phyloP scores from a whole-genome alignment of 2,797 vertebrate species.

The Trachurus trachurus region DNA sequence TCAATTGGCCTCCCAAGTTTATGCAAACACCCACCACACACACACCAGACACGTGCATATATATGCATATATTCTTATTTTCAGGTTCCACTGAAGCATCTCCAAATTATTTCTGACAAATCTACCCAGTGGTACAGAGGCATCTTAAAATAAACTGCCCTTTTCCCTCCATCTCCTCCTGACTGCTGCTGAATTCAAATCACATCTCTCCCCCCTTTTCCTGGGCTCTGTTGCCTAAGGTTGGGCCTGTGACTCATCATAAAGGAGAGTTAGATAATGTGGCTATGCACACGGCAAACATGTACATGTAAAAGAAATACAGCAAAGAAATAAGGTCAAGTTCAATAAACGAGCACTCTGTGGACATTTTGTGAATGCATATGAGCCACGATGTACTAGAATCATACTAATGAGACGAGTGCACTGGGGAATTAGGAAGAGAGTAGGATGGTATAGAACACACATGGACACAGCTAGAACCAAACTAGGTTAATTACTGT shows the following conservation, averaged over 20 bases:
- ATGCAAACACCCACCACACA: slow-evolving; percentile 3
- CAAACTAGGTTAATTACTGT: neutral
- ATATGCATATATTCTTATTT: slow-evolving; percentile 38
- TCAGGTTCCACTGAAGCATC: slow-evolving; percentile 61
- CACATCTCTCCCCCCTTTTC: slow-evolving; percentile 43
- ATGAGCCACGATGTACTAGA: slow-evolving; percentile 17
- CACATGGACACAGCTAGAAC: neutral
- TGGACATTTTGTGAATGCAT: slow-evolving; percentile 29
- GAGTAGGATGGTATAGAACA: neutral
- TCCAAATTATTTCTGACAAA: slow-evolving; percentile 79
- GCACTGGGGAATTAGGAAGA: slow-evolving; percentile 9
- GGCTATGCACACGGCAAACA: slow-evolving; percentile 15
- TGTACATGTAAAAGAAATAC: slow-evolving; percentile 28
- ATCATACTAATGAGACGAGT: slow-evolving; percentile 39
- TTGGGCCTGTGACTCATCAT: slow-evolving; percentile 74
- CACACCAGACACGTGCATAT: neutral
- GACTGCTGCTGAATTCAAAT: slow-evolving; percentile 73
- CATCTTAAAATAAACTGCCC: slow-evolving; percentile 78
- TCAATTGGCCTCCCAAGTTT: neutral
- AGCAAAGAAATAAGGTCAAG: slow-evolving; percentile 51
- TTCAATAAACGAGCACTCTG: slow-evolving; percentile 38
- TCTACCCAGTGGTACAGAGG: slow-evolving; percentile 59
- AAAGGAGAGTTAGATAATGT: slow-evolving; percentile 64
- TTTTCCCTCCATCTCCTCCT: slow-evolving; percentile 64
- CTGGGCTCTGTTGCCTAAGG: slow-evolving; percentile 54